Evolutionary conservation across 2,797 vertebrate genomes (phyloP).

Genomic region (Hemitrygon akajei): DNA sequence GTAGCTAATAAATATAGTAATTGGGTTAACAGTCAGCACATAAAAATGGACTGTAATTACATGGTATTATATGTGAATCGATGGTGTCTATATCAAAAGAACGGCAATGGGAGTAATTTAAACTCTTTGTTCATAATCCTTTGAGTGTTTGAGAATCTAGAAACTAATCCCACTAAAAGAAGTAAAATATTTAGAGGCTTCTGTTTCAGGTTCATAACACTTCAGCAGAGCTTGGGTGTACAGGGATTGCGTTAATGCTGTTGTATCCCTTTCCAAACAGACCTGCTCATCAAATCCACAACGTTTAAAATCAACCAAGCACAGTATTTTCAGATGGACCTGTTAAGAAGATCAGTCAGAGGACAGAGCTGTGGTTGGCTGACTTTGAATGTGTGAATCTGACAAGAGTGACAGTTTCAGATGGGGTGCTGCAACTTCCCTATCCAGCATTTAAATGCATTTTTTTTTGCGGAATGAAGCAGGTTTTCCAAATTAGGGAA

Average conservation of each 20-base stretch:
- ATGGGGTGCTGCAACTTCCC: not conserved
- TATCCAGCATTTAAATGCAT: not conserved
- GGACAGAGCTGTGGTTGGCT: not conserved
- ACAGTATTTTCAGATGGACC: not conserved
- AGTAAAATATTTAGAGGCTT: slow-evolving; percentile 33
- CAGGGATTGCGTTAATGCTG: slow-evolving; percentile 4
- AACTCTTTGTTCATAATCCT: slow-evolving; percentile 21
- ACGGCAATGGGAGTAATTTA: slow-evolving; percentile 25
- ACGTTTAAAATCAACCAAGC: slow-evolving; percentile 32
- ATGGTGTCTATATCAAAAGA: slow-evolving; percentile 11
- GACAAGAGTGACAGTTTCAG: not conserved
- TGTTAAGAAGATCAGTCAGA: slow-evolving; percentile 25
- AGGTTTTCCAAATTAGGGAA: not conserved
- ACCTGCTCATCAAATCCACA: slow-evolving; percentile 19
- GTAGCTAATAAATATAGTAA: slow-evolving; percentile 28
- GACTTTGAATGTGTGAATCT: not conserved
- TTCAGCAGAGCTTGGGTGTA: not conserved
- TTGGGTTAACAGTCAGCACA: not conserved
- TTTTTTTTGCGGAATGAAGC: not conserved
- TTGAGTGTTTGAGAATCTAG: slow-evolving; percentile 9
- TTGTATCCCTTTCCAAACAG: slow-evolving; percentile 7
- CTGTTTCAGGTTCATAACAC: slow-evolving; percentile 26
- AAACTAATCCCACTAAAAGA: slow-evolving; percentile 18
- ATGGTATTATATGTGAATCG: slow-evolving; percentile 21
- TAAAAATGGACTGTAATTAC: slow-evolving; percentile 28